These are phyloP conservation scores for Nyctalus aviator DNA, from an alignment of 2,797 vertebrate genomes.

Conservation along the genomic window DNA sequence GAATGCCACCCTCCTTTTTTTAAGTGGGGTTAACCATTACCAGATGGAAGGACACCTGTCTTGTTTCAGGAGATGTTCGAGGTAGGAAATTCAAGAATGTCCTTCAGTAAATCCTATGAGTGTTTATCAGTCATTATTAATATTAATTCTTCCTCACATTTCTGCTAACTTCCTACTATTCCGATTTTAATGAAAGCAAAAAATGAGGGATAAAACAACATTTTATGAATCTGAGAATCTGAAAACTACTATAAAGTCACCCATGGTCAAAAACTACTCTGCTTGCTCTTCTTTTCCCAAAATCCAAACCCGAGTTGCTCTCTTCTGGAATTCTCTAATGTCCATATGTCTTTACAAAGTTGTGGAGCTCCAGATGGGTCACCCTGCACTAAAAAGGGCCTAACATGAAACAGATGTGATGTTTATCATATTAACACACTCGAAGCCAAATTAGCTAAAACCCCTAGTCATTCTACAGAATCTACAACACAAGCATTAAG, in stretches of 20 bases:
- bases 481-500: constrained; percentile 46
- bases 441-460: constrained; percentile 3
- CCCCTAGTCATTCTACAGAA: constrained; percentile 32
- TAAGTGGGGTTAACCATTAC: neutral
- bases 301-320: neutral
- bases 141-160: constrained; percentile 1
- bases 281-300: neutral
- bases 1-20: neutral
- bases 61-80: neutral
- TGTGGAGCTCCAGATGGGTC: neutral
- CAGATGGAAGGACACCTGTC: neutral
- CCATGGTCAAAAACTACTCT: neutral
- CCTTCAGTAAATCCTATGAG: constrained; percentile 47
- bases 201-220: neutral
- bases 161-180: constrained; percentile 45
- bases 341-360: constrained; percentile 32
- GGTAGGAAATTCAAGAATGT: constrained; percentile 24
- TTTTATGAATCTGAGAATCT: neutral
- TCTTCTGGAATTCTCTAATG: neutral
- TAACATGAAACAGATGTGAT: neutral
- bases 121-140: neutral
- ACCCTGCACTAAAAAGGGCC: neutral
- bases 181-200: constrained; percentile 16
- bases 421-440: neutral
- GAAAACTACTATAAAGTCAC: neutral